phyloP scores from a whole-genome alignment of 1,140 invertebrate genomes.

The Drosophila sturtevanti region DNA sequence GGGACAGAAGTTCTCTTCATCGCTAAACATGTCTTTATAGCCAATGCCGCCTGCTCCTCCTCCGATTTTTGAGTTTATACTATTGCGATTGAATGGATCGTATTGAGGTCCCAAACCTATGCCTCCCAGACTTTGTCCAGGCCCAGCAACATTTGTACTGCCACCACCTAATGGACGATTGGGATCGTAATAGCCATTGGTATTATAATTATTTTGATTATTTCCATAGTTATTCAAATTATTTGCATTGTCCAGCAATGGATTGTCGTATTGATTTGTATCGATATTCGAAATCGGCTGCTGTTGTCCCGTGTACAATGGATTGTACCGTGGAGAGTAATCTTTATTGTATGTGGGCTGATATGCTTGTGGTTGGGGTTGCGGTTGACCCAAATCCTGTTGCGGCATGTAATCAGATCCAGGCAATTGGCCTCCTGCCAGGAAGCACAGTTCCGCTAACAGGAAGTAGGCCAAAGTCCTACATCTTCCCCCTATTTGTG shows the following conservation, averaged over 20 bases:
- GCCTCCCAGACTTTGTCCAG: conserved; percentile 41
- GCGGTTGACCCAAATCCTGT: conserved; percentile 27
- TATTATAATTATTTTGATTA: too few relatives aligned
- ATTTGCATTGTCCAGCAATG: conserved; percentile 58
- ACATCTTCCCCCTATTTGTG: conserved; percentile 10
- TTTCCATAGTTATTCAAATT: conserved; percentile 41
- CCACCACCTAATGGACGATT: conserved; percentile 45
- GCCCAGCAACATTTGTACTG: conserved; percentile 44
- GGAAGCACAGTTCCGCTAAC: conserved; percentile 34
- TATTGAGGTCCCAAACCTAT: conserved; percentile 55
- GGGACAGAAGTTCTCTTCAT: conserved; percentile 86
- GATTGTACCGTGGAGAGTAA: conserved; percentile 74
- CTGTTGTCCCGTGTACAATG: conserved; percentile 66
- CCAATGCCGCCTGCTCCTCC: conserved; percentile 21
- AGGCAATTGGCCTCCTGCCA: conserved; percentile 54
- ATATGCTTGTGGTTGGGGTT: conserved; percentile 56
- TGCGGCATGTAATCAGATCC: conserved; percentile 31
- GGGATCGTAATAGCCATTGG: conserved; percentile 43
- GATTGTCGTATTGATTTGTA: conserved; percentile 61
- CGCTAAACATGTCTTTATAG: conserved; percentile 64
- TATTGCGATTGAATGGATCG: conserved; percentile 73
- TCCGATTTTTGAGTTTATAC: conserved; percentile 1
- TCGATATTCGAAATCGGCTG: conserved; percentile 44
- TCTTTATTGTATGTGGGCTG: conserved; percentile 76
- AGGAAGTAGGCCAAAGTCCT: conserved; percentile 21